Conservation (phyloP, 2,113 vertebrate genomes). For the Solenodon paradoxus region DNA sequence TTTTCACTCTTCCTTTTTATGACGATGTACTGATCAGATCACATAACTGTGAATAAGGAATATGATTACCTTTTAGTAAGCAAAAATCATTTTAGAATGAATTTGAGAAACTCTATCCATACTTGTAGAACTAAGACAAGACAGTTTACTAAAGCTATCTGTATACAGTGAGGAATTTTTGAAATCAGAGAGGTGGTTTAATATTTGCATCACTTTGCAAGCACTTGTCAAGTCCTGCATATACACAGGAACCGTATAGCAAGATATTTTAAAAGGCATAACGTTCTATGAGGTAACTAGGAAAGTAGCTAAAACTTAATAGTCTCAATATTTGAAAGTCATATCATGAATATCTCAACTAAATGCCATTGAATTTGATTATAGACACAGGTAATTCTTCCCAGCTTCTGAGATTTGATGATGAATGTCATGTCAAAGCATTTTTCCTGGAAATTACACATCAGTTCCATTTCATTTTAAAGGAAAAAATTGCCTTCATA, state of each 20-base stretch:
- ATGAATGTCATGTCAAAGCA: neutral
- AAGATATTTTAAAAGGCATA: neutral
- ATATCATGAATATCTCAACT: neutral
- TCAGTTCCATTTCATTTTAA: neutral
- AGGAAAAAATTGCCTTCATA: neutral
- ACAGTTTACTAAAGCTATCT: neutral
- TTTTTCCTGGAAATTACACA: neutral
- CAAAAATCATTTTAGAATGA: neutral
- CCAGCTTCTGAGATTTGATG: neutral
- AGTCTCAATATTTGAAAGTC: neutral
- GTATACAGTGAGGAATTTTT: neutral
- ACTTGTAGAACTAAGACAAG: neutral
- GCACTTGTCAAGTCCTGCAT: neutral
- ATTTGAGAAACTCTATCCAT: neutral
- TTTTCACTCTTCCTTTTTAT: neutral
- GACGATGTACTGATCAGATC: neutral
- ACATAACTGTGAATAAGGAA: neutral
- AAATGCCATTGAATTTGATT: neutral
- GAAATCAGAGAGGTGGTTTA: neutral
- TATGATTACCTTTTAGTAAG: neutral
- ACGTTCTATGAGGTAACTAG: neutral
- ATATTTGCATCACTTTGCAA: neutral
- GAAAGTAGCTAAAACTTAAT: neutral
- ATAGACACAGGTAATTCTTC: too few relatives aligned
- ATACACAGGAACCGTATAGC: neutral